Base-by-base conservation (phyloP, 2,113 vertebrate genomes). In the Muntiacus reevesi region DNA sequence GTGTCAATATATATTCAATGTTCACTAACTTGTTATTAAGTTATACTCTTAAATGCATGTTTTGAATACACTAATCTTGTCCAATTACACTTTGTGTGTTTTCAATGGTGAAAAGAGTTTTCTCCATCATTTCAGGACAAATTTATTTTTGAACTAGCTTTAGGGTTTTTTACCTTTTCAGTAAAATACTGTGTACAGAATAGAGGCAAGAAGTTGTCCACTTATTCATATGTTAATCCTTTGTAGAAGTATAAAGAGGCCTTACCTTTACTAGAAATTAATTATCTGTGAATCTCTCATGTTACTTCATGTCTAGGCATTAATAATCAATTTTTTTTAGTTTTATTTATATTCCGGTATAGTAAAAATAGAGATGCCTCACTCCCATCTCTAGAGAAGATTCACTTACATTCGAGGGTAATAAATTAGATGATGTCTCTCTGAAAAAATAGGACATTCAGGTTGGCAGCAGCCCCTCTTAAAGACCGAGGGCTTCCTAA, bases 291-390 rank as follows among this genome's bases (percentile, higher is more conserved):
- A 74, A 55, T 91, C 23, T 43, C 9, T 94, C 5, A 74, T 3
- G 23, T 55, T 64, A 60, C 5, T 79, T 57, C 47, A 79, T 7
- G 11, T 76, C 64, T 82, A 82, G 7, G 7, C 3, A 96, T 55
- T 62, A 91, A 43, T 3, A 74, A 21, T 2, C 2, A 36, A 17
- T 88, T 76, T 74, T 50, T 5, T 30, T 67, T 13, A 59, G 30
- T 33, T 59, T 89, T 84, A 54, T 84, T 96, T 96, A 47, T 90
- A 79, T 81, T 93, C 11, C 30, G 64, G 3, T 19, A 84, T 45
- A 81, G 40, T 81, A 59, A 76, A 92, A n/a, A 92, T 25, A 78
- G 16, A 60, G 21, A 55, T 92, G 40, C 40, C 60, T 60, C 30
- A 83, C 30, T 91, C 28, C 6, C 36, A 59, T 84, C 19, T 5